These are phyloP conservation scores for Helicolenus hilgendorfi DNA, from an alignment of 2,797 vertebrate genomes.

Conservation along the genomic window DNA sequence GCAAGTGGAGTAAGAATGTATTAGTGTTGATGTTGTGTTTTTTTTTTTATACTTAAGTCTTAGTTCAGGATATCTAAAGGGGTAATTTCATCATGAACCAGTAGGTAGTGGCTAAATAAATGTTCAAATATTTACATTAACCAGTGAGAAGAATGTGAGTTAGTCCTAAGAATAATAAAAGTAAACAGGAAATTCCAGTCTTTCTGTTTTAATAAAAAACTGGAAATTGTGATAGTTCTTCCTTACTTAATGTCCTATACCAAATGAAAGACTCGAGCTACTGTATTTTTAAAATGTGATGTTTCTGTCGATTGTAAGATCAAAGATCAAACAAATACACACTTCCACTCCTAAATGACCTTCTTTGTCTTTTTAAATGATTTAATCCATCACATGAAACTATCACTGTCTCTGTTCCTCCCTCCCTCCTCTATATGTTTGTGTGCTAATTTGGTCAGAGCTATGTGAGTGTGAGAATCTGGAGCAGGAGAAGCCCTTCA, in stretches of 20 bases:
- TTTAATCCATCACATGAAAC: background rate
- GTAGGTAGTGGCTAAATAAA: background rate
- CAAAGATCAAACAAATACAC: background rate
- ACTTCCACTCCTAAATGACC: background rate
- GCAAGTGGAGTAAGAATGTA: background rate
- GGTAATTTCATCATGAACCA: background rate
- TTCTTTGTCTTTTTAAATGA: background rate
- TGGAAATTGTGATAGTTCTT: background rate
- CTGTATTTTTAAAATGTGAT: background rate
- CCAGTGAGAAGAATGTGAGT: background rate
- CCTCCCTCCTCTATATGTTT: constrained; percentile 8
- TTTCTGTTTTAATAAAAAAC: background rate
- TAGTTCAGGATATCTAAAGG: background rate
- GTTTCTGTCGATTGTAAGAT: background rate
- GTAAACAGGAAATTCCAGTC: background rate
- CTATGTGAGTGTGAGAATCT: constrained; percentile 51
- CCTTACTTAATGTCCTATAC: background rate
- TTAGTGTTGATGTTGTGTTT: background rate
- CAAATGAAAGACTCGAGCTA: background rate
- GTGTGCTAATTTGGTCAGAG: constrained; percentile 66
- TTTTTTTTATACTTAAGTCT: background rate
- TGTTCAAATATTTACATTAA: background rate
- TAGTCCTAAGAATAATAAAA: background rate
- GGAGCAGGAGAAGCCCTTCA: constrained; percentile 47
- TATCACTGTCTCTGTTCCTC: background rate